phyloP scores from a whole-genome alignment of 2,888 invertebrate genomes.

The Andrena marginata region DNA sequence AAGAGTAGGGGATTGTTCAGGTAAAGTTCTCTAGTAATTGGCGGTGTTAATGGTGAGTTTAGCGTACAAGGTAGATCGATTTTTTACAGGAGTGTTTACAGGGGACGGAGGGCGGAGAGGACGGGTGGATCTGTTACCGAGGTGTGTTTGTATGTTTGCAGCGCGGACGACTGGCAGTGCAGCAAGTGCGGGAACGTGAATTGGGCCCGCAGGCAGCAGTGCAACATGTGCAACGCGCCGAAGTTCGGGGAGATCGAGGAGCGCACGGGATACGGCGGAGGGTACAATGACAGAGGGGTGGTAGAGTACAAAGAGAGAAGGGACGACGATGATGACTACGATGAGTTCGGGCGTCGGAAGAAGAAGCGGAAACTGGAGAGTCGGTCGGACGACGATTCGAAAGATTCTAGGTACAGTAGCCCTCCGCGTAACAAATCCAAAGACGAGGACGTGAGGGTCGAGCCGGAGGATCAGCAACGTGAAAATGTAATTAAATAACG shows the following conservation, averaged over 20 bases:
- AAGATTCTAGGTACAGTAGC: slow-evolving; percentile 81
- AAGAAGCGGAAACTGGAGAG: slow-evolving; percentile 87
- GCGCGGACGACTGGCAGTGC: slow-evolving; percentile 99
- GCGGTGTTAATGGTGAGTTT: too few relatives aligned
- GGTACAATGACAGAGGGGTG: slow-evolving; percentile 97
- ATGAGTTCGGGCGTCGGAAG: slow-evolving; percentile 92
- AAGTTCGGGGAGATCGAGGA: slow-evolving; percentile 97
- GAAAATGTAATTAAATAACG: slow-evolving; percentile 66
- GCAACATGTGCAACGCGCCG: slow-evolving; percentile 99
- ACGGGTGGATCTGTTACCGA: too few relatives aligned
- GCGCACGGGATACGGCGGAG: slow-evolving; percentile 93
- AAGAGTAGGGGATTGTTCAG: slow-evolving; percentile 96
- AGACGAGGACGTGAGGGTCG: slow-evolving; percentile 73
- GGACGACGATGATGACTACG: slow-evolving; percentile 96
- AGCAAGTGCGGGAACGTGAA: slow-evolving; percentile 99
- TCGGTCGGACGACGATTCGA: slow-evolving; percentile 83
- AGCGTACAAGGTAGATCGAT: too few relatives aligned
- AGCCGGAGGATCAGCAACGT: slow-evolving; percentile 53
- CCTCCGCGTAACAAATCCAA: slow-evolving; percentile 78
- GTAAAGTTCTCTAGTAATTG: slow-evolving; percentile 66
- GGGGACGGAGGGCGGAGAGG: neutral
- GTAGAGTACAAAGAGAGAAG: slow-evolving; percentile 97
- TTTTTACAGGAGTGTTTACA: slow-evolving; percentile 29
- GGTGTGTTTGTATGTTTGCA: slow-evolving; percentile 79
- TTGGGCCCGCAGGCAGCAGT: slow-evolving; percentile 97